A percentile compares a stretch with the other conserved stretches of the same genome.
phyloP scores from a whole-genome alignment of 2,888 invertebrate genomes.

The Phaedon cochleariae region DNA sequence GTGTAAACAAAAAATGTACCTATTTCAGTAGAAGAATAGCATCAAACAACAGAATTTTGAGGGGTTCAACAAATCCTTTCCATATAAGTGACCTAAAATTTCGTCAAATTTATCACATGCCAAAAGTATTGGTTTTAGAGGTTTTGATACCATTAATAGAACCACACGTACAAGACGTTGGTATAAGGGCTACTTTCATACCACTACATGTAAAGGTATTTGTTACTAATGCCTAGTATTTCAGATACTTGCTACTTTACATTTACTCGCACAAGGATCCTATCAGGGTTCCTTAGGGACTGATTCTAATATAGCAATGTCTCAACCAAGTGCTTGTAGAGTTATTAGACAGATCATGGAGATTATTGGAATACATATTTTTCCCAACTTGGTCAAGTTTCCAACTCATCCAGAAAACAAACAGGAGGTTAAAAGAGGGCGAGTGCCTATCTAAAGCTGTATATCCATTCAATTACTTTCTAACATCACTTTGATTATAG shows the following conservation, averaged over 20 bases:
- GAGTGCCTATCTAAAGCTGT: background rate
- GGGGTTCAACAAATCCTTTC: too few species aligned
- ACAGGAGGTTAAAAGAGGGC: background rate
- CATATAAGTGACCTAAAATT: too few species aligned
- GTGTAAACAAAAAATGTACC: too few species aligned
- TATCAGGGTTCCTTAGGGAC: background rate
- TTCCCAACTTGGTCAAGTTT: background rate
- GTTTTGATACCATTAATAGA: background rate
- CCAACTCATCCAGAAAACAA: background rate
- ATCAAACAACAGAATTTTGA: too few species aligned
- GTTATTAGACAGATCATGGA: background rate
- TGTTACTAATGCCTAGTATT: background rate
- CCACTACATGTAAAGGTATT: background rate
- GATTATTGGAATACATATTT: background rate
- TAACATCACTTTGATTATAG: background rate
- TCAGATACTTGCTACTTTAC: background rate
- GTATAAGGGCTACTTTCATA: background rate
- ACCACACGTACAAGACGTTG: background rate
- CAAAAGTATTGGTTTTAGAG: background rate
- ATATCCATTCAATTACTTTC: background rate
- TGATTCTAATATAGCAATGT: background rate
- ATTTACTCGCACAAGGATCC: background rate
- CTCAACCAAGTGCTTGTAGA: conserved; percentile 1
- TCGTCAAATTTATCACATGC: background rate
- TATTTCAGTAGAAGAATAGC: too few species aligned